phyloP scores from a whole-genome alignment of 2,797 vertebrate species.

The Clarias fuscus region DNA sequence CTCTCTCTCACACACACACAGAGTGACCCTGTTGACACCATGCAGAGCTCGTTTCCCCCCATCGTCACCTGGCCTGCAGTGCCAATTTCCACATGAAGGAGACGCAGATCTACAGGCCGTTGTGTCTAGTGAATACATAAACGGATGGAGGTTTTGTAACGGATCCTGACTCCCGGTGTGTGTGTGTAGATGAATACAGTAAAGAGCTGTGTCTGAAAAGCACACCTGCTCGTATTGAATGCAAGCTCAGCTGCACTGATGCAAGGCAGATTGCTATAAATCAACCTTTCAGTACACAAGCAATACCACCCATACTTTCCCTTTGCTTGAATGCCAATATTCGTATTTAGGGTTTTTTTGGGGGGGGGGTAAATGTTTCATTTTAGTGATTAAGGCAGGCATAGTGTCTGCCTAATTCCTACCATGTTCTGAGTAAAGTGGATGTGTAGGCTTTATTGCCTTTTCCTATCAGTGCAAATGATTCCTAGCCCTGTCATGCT shows the following conservation, averaged over 20 bases:
- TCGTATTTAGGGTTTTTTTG: neutral
- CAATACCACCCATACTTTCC: neutral
- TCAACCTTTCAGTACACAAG: conserved; percentile 7
- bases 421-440: neutral
- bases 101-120: neutral
- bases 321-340: neutral
- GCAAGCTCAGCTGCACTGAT: conserved; percentile 31
- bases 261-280: conserved; percentile 5
- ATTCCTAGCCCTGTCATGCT: too few species aligned
- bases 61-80: conserved; percentile 3
- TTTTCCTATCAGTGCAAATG: neutral
- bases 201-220: conserved; percentile 25
- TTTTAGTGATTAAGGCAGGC: neutral
- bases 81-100: conserved; percentile 17
- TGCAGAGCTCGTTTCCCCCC: neutral
- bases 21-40: neutral
- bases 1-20: neutral
- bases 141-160: conserved; percentile 22
- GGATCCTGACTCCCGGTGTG: neutral
- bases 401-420: neutral
- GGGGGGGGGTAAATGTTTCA: neutral
- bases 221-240: conserved; percentile 48
- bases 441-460: neutral
- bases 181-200: conserved; percentile 14
- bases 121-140: conserved; percentile 25